A percentile compares a stretch with the other conserved stretches of the same genome.
Conservation (phyloP, 2,888 invertebrate species). For the Falcaria lacertinaria region DNA sequence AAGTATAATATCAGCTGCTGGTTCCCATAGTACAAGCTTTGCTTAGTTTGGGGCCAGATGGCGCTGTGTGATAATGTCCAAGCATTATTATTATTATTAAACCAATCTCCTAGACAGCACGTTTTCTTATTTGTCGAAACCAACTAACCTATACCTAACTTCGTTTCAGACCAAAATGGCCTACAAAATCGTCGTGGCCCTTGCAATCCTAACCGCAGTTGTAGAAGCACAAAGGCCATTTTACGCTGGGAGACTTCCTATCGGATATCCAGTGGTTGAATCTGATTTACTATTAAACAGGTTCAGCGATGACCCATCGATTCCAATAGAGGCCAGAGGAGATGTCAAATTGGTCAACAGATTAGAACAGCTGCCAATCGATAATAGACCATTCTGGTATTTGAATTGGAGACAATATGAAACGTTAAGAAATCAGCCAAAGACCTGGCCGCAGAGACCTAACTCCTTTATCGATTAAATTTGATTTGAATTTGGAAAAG, state of each 20-base stretch:
- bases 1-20: too few species aligned
- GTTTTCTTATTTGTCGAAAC: too few species aligned
- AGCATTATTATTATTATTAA: too few species aligned
- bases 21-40: too few species aligned
- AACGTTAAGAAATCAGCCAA: slow-evolving; percentile 58
- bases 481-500: slow-evolving; percentile 1
- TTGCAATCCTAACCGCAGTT: slow-evolving; percentile 36
- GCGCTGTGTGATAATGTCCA: too few species aligned
- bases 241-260: slow-evolving; percentile 80
- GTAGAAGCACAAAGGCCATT: slow-evolving; percentile 80
- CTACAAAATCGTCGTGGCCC: slow-evolving; percentile 33
- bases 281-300: slow-evolving; percentile 59
- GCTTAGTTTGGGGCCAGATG: too few species aligned
- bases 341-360: slow-evolving; percentile 78
- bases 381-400: slow-evolving; percentile 84
- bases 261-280: slow-evolving; percentile 80
- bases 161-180: slow-evolving; percentile 35
- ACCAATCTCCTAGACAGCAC: too few species aligned
- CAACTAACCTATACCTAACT: slow-evolving; percentile 11
- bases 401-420: slow-evolving; percentile 82
- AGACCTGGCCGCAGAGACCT: slow-evolving; percentile 46
- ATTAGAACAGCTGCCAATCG: slow-evolving; percentile 78
- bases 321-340: slow-evolving; percentile 81
- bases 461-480: slow-evolving; percentile 29
- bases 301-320: slow-evolving; percentile 63